Evolutionary conservation across 2,797 vertebrate species (phyloP), one percentile per base, ranked within the genome.

Genomic region (Halcyon badia): DNA sequence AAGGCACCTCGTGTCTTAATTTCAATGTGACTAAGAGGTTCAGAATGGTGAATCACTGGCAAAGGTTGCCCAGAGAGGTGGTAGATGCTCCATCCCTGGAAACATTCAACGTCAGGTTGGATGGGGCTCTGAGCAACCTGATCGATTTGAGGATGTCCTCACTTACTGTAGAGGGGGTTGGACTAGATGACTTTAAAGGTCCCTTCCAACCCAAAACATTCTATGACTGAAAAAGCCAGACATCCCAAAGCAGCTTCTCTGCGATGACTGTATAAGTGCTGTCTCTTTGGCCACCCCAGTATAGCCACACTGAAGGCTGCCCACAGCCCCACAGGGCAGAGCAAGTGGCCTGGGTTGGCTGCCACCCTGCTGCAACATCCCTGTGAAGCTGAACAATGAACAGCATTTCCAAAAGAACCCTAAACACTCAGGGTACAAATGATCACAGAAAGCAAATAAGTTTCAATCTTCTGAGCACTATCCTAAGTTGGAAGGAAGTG

Each of bases 381-480:
- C 49, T 0, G 0, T 35, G 25, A 51, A 25, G 35, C 42, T 62
- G 77, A 76, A 88, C 0, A 0, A 33, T 77, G 84, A 73, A 72
- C 6, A 14, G 15, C n/a, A n/a, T 21, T 91, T 86, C 52, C 51
- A 86, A 77, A 88, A 89, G 68, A 25, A 81, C 33, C 46, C 19
- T 52, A 3, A 69, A 48, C 10, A 6, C 9, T 35, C 17, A 58
- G 7, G 44, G 17, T 73, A 64, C 35, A 60, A 82, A 87, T 2
- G 0, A 0, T 12, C 13, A 52, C 31, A 60, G 62, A 95, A 57
- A 79, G 20, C n/a, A 82, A 86, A 0, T 42, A 49, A 64, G 10
- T 2, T 37, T 30, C 42, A 73, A 35, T 44, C 30, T 71, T 82
- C n/a, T 56, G 37, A 80, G 56, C 0, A 0, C 52, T 68, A 31